Evolutionary conservation across 2,888 invertebrate genomes (phyloP).

Genomic region (Xestia sexstrigata): DNA sequence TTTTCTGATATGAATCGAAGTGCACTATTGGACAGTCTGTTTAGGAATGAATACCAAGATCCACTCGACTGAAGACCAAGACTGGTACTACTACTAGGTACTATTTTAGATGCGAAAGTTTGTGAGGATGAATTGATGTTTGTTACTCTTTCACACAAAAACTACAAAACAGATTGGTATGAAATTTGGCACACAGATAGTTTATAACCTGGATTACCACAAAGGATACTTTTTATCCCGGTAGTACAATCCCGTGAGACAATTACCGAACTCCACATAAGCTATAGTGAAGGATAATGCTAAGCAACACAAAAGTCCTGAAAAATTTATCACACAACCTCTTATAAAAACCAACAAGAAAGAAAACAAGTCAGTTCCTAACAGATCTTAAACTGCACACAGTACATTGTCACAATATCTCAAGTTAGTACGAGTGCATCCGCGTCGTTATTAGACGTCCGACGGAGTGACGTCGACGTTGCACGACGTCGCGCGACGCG

Average conservation of each 20-base stretch:
- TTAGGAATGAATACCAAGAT: background rate
- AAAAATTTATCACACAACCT: slow-evolving; percentile 18
- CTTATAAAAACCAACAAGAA: slow-evolving; percentile 31
- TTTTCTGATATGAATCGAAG: background rate
- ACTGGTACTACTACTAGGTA: no score
- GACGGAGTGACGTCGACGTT: slow-evolving; percentile 60
- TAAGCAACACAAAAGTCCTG: background rate
- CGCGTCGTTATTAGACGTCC: slow-evolving; percentile 64
- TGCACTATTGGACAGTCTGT: background rate
- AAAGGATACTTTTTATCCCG: no score
- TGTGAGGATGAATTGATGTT: no score
- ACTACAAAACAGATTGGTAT: no score
- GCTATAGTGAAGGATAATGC: background rate
- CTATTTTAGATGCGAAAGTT: no score
- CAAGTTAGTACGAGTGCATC: slow-evolving; percentile 62
- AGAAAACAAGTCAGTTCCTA: slow-evolving; percentile 32
- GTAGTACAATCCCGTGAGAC: no score
- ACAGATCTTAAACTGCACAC: slow-evolving; percentile 47
- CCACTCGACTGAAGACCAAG: background rate
- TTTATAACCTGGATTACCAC: no score
- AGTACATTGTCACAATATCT: slow-evolving; percentile 63
- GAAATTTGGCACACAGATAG: no score
- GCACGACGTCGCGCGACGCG: slow-evolving; percentile 40
- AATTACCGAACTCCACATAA: no score
- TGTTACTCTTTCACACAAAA: no score